Base-by-base conservation (phyloP, 1,140 invertebrate genomes). In the Pseudoatta argentina region DNA sequence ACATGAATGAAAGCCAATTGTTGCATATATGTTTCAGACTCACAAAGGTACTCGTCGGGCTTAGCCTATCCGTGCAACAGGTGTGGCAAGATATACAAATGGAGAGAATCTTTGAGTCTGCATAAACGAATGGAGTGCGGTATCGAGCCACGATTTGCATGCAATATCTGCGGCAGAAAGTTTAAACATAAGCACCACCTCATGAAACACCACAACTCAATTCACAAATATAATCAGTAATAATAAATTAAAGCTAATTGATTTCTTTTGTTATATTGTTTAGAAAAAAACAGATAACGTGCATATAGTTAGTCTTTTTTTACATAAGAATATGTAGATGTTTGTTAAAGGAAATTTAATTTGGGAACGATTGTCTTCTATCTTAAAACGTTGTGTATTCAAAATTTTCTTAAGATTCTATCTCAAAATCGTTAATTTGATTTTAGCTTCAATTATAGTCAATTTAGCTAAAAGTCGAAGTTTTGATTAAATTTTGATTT, bases 31-130 rank as follows among this genome's bases (percentile, higher is more conserved):
- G 76, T 92, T 92, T 91, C 90, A 92, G 92, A 85, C 12, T 30
- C 77, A 76, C 87, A 83, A 59, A 44, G 79, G 34, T 83, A 75
- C 61, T 67, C 73, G 48, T 66, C 61, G n/a, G 83, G 77, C 34
- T 34, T 63, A 16, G 39, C 27, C n/a, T 95, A 93, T 88, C 92
- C 92, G 21, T 97, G 97, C 91, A 94, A 95, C 18, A 94, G 94
- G 10, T 97, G 97, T 86, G 95, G 96, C 18, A 96, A 96, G 88
- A 92, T 93, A 67, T 97, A 97, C 93, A 96, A 96, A 27, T 96
- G 96, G 91, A 96, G 95, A 78, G 95, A 95, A 86, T 96, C 96
- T 21, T 92, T 97, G 16, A 95, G 95, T 55, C 96, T 96, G 24
- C 95, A 95, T 87, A 93, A 92, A 61, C 92, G 94, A 8, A 91